Evolutionary conservation across 2,113 vertebrate genomes (phyloP).

Genomic region (Atrichornis clamosus): DNA sequence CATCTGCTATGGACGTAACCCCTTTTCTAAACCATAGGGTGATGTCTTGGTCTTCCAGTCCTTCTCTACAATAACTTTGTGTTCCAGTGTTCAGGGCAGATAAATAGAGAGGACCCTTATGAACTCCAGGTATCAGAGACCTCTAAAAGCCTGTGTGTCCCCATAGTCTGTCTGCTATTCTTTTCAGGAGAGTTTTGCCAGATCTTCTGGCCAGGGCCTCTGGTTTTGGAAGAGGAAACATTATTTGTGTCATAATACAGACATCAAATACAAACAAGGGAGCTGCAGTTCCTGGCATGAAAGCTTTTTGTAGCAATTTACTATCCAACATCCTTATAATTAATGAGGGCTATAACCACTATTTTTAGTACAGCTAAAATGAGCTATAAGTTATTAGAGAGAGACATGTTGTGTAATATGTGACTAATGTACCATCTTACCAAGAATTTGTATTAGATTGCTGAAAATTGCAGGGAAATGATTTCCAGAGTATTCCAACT

Average conservation of each 20-base stretch:
- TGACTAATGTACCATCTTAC: conserved; percentile 35
- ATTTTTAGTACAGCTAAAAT: conserved; percentile 47
- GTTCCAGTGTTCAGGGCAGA: background rate
- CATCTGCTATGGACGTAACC: background rate
- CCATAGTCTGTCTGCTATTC: background rate
- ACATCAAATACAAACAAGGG: conserved; percentile 54
- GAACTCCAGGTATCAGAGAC: background rate
- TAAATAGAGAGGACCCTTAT: background rate
- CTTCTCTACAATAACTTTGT: background rate
- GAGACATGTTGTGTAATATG: conserved; percentile 34
- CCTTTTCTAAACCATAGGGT: background rate
- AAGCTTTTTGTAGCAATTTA: conserved; percentile 29
- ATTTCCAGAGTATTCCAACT: conserved; percentile 31
- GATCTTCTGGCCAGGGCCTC: conserved; percentile 2
- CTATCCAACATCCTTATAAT: conserved; percentile 17
- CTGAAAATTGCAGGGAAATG: background rate
- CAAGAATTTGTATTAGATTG: conserved; percentile 31
- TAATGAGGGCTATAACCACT: conserved; percentile 34
- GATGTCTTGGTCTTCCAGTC: background rate
- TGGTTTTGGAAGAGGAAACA: conserved; percentile 43
- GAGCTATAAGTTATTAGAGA: conserved; percentile 7
- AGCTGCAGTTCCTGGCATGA: conserved; percentile 49
- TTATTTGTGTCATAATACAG: conserved; percentile 39
- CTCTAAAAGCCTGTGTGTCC: background rate
- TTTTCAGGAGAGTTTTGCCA: background rate